Evolutionary conservation across 2,888 invertebrate genomes (phyloP), one percentile per base, ranked within the genome.

Genomic region (Conops quadrifasciatus): DNA sequence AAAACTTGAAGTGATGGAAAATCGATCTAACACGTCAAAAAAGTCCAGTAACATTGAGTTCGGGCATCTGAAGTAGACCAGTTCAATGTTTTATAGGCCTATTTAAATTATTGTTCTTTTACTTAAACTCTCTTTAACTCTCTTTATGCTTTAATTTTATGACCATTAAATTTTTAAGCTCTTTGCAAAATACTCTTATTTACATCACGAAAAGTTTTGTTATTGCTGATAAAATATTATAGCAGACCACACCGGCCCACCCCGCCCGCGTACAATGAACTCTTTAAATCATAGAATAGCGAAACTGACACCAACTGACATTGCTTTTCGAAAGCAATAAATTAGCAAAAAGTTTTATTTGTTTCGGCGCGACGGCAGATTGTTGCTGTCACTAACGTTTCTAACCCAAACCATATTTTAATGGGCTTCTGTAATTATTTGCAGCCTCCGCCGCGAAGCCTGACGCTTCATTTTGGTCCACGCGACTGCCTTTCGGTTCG

Each of bases 321-420:
- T 24, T 15, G 65, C 65, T 58, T 60, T 36, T 62, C 60, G 30
- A 49, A 68, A 68, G 36, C 62, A 62, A 68, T 68, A 68, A 68
- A 68, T 68, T 68, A 68, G 62, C 60, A 62, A 47, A 62, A 68
- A 62, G 60, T 60, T 68, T 62, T 51, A 51, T 60, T 68, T 68
- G 62, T 68, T 68, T 49, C 43, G 43, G 53, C 45, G 67, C 58
- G 45, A 19, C 19, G 24, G 47, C 11, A 47, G 45, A 24, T 26
- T 47, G 47, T 63, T 58, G 24, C 28, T 26, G 58, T 15, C 26
- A 28, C 21, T 53, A 51, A 21, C 36, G 21, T 43, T 7, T 19
- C 24, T 13, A 1, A 19, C 30, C 2, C 62, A n/a, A 16, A 43
- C 43, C 45, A 2, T 16, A n/a, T 21, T 43, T 36, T 36, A 21